A percentile compares a stretch with the other conserved stretches of the same genome.
phyloP scores from a whole-genome alignment of 2,888 invertebrate genomes.

The Sinodicranocentrus sp. region DNA sequence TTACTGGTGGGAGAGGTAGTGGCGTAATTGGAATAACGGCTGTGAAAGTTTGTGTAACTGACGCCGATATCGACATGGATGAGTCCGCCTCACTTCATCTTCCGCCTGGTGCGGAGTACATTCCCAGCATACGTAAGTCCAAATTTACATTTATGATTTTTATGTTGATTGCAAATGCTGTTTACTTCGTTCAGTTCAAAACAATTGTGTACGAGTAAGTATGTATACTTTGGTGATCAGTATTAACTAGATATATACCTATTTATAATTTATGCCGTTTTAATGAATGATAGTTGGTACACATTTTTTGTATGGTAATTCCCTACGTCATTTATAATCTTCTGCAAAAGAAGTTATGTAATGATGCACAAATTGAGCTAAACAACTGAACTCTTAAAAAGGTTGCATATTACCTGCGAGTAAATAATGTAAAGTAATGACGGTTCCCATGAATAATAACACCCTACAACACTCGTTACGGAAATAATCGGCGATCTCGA shows the following conservation, averaged over 20 bases:
- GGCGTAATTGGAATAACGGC: slow-evolving; percentile 13
- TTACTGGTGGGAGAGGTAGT: slow-evolving; percentile 6
- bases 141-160: too few relatives aligned
- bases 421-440: too few relatives aligned
- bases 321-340: background rate
- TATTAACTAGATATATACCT: background rate
- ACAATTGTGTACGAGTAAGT: background rate
- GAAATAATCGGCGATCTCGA: background rate
- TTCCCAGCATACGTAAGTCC: slow-evolving; percentile 72
- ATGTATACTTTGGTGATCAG: background rate
- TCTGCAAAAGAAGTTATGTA: background rate
- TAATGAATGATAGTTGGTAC: background rate
- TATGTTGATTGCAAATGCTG: too few relatives aligned
- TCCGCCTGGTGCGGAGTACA: slow-evolving; percentile 72
- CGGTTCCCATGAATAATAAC: too few relatives aligned
- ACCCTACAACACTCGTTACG: background rate
- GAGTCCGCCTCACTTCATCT: slow-evolving; percentile 61
- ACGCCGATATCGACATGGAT: slow-evolving; percentile 69
- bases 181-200: background rate
- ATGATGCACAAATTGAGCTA: background rate
- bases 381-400: background rate
- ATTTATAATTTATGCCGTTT: background rate
- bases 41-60: slow-evolving; percentile 67
- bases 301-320: background rate
- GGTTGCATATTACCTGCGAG: background rate